Evolutionary conservation across 2,113 vertebrate species (phyloP).

Genomic region (Antechinus flavipes): DNA sequence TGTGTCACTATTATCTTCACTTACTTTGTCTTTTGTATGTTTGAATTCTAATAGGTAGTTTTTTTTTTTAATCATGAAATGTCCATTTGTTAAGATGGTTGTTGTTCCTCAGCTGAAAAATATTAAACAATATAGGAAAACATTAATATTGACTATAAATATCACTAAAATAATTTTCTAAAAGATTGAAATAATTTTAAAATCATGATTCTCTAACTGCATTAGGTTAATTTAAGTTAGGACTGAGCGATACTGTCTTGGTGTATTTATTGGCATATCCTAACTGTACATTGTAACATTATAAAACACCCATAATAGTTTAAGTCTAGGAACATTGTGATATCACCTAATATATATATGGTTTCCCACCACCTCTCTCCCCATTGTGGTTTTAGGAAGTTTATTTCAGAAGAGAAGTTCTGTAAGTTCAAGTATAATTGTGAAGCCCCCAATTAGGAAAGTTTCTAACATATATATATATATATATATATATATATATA

Average conservation of each 20-base stretch:
- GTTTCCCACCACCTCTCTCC: too few relatives aligned
- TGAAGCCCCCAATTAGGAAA: too few relatives aligned
- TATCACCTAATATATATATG: too few relatives aligned
- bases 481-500: too few relatives aligned
- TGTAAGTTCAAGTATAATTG: too few relatives aligned
- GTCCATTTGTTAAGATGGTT: not conserved
- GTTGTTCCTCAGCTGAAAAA: not conserved
- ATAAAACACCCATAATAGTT: too few relatives aligned
- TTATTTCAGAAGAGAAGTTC: too few relatives aligned
- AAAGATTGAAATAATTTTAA: constrained; percentile 28
- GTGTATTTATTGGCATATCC: too few relatives aligned
- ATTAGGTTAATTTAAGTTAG: constrained; percentile 7
- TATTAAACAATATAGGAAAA: constrained; percentile 12
- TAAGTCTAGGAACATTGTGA: too few relatives aligned
- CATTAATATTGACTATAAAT: not conserved
- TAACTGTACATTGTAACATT: too few relatives aligned
- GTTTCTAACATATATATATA: too few relatives aligned
- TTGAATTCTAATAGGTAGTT: not conserved
- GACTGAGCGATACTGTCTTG: not conserved
- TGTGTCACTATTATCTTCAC: not conserved
- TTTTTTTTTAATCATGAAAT: not conserved
- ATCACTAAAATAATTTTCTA: not conserved
- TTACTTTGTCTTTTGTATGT: not conserved
- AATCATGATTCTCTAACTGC: not conserved
- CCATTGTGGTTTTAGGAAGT: too few relatives aligned